Base-by-base conservation (phyloP, 2,113 vertebrate species). In the Takifugu bimaculatus region DNA sequence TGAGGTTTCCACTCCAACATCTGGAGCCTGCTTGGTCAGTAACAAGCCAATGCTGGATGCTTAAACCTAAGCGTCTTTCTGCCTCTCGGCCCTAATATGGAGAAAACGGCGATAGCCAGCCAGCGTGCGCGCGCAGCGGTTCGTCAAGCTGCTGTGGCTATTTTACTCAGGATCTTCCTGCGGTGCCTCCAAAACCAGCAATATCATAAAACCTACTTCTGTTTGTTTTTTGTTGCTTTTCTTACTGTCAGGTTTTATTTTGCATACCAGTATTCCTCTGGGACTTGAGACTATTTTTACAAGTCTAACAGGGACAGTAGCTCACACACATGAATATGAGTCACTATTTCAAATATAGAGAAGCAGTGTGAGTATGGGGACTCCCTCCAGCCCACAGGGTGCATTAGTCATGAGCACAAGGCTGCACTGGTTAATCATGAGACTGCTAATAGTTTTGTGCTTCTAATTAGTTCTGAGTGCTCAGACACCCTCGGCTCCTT, bases 341-440 rank as follows among this genome's bases (percentile, higher is more conserved):
- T 87, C 86, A 87, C 56, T 65, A 9, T 64, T 68, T 78, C 63
- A 72, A 79, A 88, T 72, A 74, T 73, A 88, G 75, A 77, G 63
- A 49, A 61, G 48, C 29, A 63, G 27, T 70, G 48, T 32, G 47
- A 63, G 45, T 42, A 56, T 1, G 12, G 76, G 76, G 74, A 85
- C 79, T 83, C 78, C 77, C 79, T 77, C 55, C 55, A 55, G 58
- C 67, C 79, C 64, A 4, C 29, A 54, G 81, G 74, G 39, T 32
- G 56, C 12, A 39, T 88, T 85, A 89, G 66, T 88, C 85, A 88
- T n/a, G 50, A 77, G 69, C 79, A 80, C 81, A 66, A 79, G 82
- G 78, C 68, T 25, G 15, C 45, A 47, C 58, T 39, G 63, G 69
- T 68, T 77, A 65, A 81, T 88, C 83, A 85, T 82, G 69, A 73